phyloP scores from a whole-genome alignment of 2,888 invertebrate species.

The Leptinotarsa peninsularis region DNA sequence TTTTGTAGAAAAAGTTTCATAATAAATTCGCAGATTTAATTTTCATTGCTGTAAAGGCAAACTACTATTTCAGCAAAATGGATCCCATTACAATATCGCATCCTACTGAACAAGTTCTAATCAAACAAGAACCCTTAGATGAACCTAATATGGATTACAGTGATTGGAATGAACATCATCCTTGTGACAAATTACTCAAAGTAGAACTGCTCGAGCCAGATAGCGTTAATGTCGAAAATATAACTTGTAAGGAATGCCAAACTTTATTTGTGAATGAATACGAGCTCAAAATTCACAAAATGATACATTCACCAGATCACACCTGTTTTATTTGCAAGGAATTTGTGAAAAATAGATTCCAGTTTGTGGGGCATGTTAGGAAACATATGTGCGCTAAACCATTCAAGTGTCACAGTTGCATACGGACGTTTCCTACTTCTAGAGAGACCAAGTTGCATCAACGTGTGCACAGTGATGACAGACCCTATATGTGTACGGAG shows the following conservation, averaged over 20 bases:
- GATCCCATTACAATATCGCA: neutral
- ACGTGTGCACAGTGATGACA: slow-evolving; percentile 48
- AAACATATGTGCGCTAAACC: slow-evolving; percentile 49
- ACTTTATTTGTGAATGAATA: slow-evolving; percentile 43
- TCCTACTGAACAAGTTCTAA: neutral
- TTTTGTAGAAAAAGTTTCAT: too few species aligned
- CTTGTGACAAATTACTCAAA: slow-evolving; percentile 37
- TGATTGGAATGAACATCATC: slow-evolving; percentile 35
- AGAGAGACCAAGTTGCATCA: slow-evolving; percentile 48
- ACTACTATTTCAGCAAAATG: neutral
- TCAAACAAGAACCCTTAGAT: slow-evolving; percentile 29
- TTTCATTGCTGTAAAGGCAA: neutral
- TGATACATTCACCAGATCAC: slow-evolving; percentile 46
- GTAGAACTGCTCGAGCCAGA: slow-evolving; percentile 40
- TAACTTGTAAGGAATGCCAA: slow-evolving; percentile 40
- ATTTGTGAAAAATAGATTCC: slow-evolving; percentile 47
- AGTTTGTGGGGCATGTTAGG: slow-evolving; percentile 48
- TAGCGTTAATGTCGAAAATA: slow-evolving; percentile 24
- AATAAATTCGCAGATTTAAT: neutral
- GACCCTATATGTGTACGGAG: slow-evolving; percentile 49
- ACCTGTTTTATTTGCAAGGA: slow-evolving; percentile 48
- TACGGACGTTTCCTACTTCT: slow-evolving; percentile 43
- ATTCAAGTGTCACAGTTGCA: slow-evolving; percentile 45
- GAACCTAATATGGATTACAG: slow-evolving; percentile 31
- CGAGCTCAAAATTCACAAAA: slow-evolving; percentile 44